Percentiles rank a stretch among this genome's conserved stretches.
phyloP scores from a whole-genome alignment of 1,140 invertebrate genomes.

The Eurosta solidaginis region DNA sequence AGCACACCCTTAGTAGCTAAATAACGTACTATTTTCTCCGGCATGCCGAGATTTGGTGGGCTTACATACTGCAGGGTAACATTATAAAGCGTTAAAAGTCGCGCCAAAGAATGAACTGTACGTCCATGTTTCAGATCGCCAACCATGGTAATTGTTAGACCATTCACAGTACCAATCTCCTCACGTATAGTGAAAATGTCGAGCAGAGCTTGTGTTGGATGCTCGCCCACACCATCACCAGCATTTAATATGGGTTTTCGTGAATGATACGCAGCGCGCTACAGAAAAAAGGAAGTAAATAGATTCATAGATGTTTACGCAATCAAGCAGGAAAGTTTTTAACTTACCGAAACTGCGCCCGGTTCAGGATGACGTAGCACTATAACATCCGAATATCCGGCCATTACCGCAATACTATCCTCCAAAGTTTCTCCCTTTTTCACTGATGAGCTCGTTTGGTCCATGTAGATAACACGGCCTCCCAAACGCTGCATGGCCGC shows the following conservation, averaged over 20 bases:
- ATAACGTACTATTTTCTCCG: constrained; percentile 79
- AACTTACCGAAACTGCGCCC: constrained; percentile 83
- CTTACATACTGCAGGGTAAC: constrained; percentile 89
- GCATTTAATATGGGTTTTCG: constrained; percentile 95
- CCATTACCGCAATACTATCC: constrained; percentile 84
- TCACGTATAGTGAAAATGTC: constrained; percentile 98
- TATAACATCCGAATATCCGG: constrained; percentile 87
- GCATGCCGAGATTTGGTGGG: constrained; percentile 87
- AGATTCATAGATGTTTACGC: neutral
- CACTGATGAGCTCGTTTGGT: constrained; percentile 87
- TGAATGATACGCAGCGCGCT: constrained; percentile 80
- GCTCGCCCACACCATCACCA: constrained; percentile 97
- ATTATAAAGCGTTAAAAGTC: constrained; percentile 87
- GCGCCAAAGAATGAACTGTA: constrained; percentile 96
- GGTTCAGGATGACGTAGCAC: constrained; percentile 92
- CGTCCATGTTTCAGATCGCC: constrained; percentile 97
- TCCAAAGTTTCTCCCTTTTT: constrained; percentile 97
- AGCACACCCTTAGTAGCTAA: constrained; percentile 76
- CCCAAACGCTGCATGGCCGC: constrained; percentile 96
- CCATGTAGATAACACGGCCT: constrained; percentile 87
- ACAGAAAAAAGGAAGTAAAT: constrained; percentile 34
- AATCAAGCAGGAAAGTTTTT: neutral
- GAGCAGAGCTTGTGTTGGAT: constrained; percentile 96
- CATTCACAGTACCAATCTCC: constrained; percentile 98
- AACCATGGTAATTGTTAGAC: constrained; percentile 89